Percentiles rank a stretch among this genome's conserved stretches.
Evolutionary conservation across 2,113 vertebrate species (phyloP).

Genomic region (Pao palembangensis): DNA sequence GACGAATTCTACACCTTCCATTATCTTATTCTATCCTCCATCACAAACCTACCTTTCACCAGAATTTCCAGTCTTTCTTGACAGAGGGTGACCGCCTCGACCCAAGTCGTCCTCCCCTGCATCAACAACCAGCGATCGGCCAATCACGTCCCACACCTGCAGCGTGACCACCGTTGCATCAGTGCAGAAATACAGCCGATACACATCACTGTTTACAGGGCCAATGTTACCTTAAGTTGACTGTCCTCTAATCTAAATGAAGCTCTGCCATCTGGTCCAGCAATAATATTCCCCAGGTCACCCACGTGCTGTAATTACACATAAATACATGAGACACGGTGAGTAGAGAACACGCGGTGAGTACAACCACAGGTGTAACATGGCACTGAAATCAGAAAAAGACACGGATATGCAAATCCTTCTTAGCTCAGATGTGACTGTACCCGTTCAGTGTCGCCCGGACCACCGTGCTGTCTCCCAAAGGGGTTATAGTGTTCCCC

Average conservation of each 20-base stretch:
- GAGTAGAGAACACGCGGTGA: not conserved
- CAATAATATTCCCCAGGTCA: conserved; percentile 85
- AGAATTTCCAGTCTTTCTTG: conserved; percentile 84
- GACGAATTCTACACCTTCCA: not conserved
- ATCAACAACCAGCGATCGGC: conserved; percentile 87
- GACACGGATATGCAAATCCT: no score
- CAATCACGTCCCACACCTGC: conserved; percentile 89
- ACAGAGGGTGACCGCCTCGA: conserved; percentile 76
- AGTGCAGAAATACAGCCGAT: not conserved
- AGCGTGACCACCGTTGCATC: not conserved
- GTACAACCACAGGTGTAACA: not conserved
- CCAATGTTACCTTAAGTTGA: conserved; percentile 78
- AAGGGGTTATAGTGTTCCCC: conserved; percentile 88
- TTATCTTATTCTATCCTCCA: not conserved
- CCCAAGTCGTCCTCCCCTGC: conserved; percentile 86
- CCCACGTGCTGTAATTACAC: conserved; percentile 77
- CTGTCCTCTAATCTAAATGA: conserved; percentile 81
- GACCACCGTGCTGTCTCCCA: conserved; percentile 79
- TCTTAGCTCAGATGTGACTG: not conserved
- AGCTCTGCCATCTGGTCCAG: conserved; percentile 74
- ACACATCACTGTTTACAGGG: no score
- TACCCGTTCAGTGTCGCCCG: conserved; percentile 82
- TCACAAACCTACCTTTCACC: conserved; percentile 76
- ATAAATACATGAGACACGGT: not conserved
- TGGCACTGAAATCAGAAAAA: no score